Evolutionary conservation across 2,113 vertebrate genomes (phyloP).

Genomic region (Centropristis striata): DNA sequence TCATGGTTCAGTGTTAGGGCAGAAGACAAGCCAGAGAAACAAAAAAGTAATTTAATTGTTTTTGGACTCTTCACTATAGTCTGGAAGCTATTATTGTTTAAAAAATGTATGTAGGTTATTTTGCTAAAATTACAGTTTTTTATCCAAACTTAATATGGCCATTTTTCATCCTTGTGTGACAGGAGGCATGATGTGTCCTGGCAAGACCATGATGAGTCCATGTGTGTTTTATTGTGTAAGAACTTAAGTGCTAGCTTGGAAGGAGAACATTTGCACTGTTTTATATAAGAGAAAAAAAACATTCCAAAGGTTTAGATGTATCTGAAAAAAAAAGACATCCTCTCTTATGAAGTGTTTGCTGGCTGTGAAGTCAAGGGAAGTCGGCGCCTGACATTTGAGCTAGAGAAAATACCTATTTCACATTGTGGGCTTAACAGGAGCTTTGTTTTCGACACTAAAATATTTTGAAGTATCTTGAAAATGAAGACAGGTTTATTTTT

Average conservation of each 20-base stretch:
- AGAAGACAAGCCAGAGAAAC: background rate
- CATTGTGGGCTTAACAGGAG: background rate
- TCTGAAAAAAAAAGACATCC: background rate
- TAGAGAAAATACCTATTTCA: background rate
- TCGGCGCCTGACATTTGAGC: background rate
- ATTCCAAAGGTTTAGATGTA: background rate
- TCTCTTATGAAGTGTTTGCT: background rate
- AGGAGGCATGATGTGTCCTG: background rate
- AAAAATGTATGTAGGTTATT: background rate
- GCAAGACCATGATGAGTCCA: background rate
- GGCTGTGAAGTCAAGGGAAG: background rate
- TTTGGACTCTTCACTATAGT: background rate
- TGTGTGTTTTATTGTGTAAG: background rate
- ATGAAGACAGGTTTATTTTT: background rate
- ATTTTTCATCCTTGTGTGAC: background rate
- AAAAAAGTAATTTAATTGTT: background rate
- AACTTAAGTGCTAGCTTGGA: slow-evolving; percentile 20
- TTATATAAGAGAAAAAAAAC: background rate
- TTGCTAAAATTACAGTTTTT: background rate
- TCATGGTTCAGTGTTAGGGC: background rate
- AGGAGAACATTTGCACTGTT: background rate
- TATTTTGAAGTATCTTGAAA: background rate
- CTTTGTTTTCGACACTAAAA: background rate
- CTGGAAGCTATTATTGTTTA: background rate
- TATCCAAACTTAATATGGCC: background rate